phyloP scores from a whole-genome alignment of 2,113 vertebrate genomes.

The Sinocyclocheilus maitianheensis region DNA sequence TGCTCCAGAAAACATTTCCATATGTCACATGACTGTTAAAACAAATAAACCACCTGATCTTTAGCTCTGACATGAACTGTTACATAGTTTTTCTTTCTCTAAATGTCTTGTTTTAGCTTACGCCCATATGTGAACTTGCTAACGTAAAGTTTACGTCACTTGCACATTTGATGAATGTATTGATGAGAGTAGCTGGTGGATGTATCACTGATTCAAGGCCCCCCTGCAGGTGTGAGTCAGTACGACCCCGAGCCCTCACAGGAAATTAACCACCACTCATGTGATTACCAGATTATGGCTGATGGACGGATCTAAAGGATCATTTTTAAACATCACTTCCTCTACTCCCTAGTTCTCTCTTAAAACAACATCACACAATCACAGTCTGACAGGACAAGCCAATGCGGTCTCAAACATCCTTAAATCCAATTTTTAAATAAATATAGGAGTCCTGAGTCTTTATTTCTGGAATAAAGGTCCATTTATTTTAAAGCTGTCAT shows the following conservation, averaged over 20 bases:
- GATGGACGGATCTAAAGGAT: conserved; percentile 47
- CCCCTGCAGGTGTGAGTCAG: conserved; percentile 53
- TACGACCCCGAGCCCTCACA: conserved; percentile 36
- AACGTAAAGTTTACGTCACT: conserved; percentile 28
- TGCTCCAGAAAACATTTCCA: conserved; percentile 61
- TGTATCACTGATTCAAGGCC: not conserved
- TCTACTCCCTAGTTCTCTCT: conserved; percentile 44
- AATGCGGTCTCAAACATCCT: not conserved
- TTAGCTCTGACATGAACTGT: conserved; percentile 32
- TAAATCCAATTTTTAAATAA: conserved; percentile 30
- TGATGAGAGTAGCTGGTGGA: conserved; percentile 50
- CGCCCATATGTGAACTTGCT: conserved; percentile 26
- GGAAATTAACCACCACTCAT: conserved; percentile 59
- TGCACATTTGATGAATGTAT: conserved; percentile 31
- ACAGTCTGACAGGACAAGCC: conserved; percentile 21
- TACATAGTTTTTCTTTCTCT: conserved; percentile 41
- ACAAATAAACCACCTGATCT: conserved; percentile 54
- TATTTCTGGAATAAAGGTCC: not conserved
- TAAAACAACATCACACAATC: conserved; percentile 41
- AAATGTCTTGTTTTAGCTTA: conserved; percentile 24
- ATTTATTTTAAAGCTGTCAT: conserved; percentile 1
- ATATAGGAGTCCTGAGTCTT: not conserved
- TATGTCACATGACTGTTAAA: conserved; percentile 57
- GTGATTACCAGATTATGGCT: conserved; percentile 60
- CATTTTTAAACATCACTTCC: conserved; percentile 49